Evolutionary conservation across 2,113 vertebrate species (phyloP), one percentile per base, ranked within the genome.

Genomic region (Polypterus senegalus): DNA sequence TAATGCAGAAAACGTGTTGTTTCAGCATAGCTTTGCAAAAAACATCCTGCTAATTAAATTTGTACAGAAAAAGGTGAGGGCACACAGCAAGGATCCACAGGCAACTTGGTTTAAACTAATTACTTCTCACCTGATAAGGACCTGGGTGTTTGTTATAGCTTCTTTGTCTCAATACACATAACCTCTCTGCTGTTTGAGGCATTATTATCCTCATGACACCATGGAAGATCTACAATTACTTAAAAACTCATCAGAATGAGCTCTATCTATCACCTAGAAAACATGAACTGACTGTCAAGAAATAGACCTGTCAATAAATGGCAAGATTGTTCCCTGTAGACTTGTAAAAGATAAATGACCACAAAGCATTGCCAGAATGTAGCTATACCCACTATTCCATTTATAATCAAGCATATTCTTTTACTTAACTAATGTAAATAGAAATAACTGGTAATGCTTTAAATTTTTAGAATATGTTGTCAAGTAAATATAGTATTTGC

Each of bases 31-130:
- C 3, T 10, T 57, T 49, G 27, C 11, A 47, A 9, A 47, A 53
- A 48, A 62, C 48, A 3, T 4, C 10, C 8, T 11, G n/a, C 62
- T 66, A 66, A 57, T 66, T 66, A 66, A 66, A 62, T 59, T 48
- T 61, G 65, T 62, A 7, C 11, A 11, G 48, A 49, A 49, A 9
- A 49, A 66, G 47, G 43, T 11, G 11, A 49, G 6, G 65, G 10
- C 45, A 5, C 1, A 5, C 54, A 49, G 46, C 55, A 7, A 55
- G 65, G 65, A 45, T 62, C 53, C 45, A 58, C 60, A 27, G 60
- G 6, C 58, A 60, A 62, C 65, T 60, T 47, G 58, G 60, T 61
- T 62, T 57, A 8, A 9, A 54, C 48, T 49, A 52, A 57, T 57
- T 49, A 44, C 60, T 4, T 58, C 10, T 9, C 64, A 48, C 46